Percentiles rank a stretch among this genome's conserved stretches.
Evolutionary conservation across 2,113 vertebrate genomes (phyloP).

Genomic region (Pterocles orientalis): DNA sequence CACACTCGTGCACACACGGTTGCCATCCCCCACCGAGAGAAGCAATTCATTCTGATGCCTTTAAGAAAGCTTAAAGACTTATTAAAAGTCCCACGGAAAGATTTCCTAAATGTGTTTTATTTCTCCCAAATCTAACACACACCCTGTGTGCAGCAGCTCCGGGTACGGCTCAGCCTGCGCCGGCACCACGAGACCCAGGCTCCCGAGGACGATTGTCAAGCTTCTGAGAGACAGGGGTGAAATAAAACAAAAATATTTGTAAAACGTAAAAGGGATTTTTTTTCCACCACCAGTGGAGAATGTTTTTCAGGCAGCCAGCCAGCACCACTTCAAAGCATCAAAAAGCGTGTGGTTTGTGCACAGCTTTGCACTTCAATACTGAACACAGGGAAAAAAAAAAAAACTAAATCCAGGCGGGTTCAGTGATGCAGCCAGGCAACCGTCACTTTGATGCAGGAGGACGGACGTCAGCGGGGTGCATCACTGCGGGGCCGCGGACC

Average conservation of each 20-base stretch:
- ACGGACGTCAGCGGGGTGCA: slow-evolving; percentile 4
- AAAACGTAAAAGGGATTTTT: not conserved
- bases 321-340: not conserved
- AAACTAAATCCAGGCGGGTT: not conserved
- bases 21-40: not conserved
- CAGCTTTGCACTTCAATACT: not conserved
- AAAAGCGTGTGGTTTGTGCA: not conserved
- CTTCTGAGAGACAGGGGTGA: not conserved
- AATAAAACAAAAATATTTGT: slow-evolving; percentile 8
- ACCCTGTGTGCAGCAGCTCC: not conserved
- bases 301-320: slow-evolving; percentile 19
- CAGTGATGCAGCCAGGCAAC: not conserved
- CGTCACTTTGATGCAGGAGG: not conserved
- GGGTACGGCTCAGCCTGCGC: not conserved
- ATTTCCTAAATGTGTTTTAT: not conserved
- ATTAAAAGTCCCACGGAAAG: too few relatives aligned
- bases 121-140: not conserved
- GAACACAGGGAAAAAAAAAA: not conserved
- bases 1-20: fast-evolving
- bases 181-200: not conserved
- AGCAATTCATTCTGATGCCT: not conserved
- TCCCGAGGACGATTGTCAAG: not conserved
- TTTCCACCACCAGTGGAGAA: not conserved
- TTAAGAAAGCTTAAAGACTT: too few relatives aligned
- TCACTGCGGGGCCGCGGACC: not conserved